Percentiles rank a stretch among this genome's conserved stretches.
phyloP scores from a whole-genome alignment of 2,797 vertebrate genomes.

The Phoeniculus purpureus region DNA sequence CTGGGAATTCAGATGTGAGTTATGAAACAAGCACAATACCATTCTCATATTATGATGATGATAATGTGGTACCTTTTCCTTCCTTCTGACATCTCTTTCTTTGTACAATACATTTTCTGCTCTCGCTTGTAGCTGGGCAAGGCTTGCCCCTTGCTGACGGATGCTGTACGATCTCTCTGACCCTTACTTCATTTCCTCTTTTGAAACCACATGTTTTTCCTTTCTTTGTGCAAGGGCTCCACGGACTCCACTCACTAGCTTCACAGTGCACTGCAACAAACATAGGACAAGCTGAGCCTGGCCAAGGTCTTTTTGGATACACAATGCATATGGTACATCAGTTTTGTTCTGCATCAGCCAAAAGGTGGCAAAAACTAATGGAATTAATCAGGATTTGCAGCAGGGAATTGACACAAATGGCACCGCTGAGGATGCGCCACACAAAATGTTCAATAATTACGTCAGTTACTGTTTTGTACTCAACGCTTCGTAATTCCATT shows the following conservation, averaged over 20 bases:
- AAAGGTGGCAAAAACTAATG: neutral
- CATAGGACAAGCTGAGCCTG: slow-evolving; percentile 54
- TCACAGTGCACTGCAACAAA: slow-evolving; percentile 91
- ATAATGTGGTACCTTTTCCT: slow-evolving; percentile 82
- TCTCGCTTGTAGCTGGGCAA: slow-evolving; percentile 88
- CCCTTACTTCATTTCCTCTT: slow-evolving; percentile 90
- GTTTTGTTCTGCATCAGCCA: neutral
- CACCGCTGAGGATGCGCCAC: neutral
- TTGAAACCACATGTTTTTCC: slow-evolving; percentile 94
- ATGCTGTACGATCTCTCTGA: slow-evolving; percentile 86
- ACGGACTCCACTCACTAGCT: slow-evolving; percentile 91
- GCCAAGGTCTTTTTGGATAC: neutral
- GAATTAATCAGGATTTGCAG: neutral
- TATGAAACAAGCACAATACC: slow-evolving; percentile 45
- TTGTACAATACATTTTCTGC: slow-evolving; percentile 90
- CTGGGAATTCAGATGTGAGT: neutral
- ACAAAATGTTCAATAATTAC: neutral
- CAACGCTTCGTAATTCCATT: neutral
- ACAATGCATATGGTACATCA: neutral
- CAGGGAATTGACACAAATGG: neutral
- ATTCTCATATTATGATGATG: slow-evolving; percentile 39
- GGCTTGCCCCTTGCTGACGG: slow-evolving; percentile 86
- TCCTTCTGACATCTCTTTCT: slow-evolving; percentile 88
- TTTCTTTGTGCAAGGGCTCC: slow-evolving; percentile 90
- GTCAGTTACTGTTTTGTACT: neutral